phyloP scores from a whole-genome alignment of 1,140 invertebrate species.

The Phthorimaea operculella region DNA sequence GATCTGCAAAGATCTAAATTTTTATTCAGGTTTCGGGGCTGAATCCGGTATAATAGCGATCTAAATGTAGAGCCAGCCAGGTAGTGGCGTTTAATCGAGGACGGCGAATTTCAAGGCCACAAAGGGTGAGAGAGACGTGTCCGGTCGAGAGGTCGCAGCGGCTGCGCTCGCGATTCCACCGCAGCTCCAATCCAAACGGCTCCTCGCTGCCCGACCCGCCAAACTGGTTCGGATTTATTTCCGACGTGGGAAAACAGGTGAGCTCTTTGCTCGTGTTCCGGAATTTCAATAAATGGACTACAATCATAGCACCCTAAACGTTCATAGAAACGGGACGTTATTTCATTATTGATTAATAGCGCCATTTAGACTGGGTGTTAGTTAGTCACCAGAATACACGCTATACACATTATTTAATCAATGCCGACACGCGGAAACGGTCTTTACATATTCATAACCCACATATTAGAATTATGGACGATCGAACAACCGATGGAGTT shows the following conservation, averaged over 20 bases:
- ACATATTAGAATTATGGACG: too few relatives aligned
- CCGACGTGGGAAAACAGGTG: conserved; percentile 32
- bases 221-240: conserved; percentile 49
- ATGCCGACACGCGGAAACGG: not conserved
- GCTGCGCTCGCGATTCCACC: conserved; percentile 26
- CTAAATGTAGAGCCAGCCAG: too few relatives aligned
- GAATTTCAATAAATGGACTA: not conserved
- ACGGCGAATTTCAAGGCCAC: conserved; percentile 39
- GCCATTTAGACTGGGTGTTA: not conserved
- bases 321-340: not conserved
- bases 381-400: conserved; percentile 1
- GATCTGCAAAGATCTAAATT: too few relatives aligned
- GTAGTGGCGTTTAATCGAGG: conserved; percentile 2
- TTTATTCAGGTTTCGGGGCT: too few relatives aligned
- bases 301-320: not conserved
- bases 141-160: conserved; percentile 47
- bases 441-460: not conserved
- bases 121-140: conserved; percentile 37
- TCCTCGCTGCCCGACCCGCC: conserved; percentile 33
- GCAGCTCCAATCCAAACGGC: conserved; percentile 12
- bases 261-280: not conserved
- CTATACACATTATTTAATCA: not conserved
- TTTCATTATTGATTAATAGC: not conserved
- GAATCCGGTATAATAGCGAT: too few relatives aligned
- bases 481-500: too few relatives aligned